phyloP scores from a whole-genome alignment of 2,888 invertebrate genomes.

The Chamaedrilus cognettii region DNA sequence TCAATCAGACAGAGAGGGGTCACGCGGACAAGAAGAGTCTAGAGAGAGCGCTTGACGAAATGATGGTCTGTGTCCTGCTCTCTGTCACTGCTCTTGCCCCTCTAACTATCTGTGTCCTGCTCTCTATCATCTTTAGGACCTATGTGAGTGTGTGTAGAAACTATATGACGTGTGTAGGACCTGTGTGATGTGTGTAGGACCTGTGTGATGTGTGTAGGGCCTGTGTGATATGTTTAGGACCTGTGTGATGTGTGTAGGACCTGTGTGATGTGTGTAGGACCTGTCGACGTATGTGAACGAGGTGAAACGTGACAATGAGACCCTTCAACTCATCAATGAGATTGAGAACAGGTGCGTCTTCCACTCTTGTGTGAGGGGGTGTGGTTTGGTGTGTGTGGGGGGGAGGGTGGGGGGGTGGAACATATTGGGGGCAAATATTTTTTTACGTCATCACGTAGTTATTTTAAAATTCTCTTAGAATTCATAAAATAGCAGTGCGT shows the following conservation, averaged over 20 bases:
- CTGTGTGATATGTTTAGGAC: no score
- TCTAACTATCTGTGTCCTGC: no score
- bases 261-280: constrained; percentile 63
- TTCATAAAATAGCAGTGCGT: constrained; percentile 12
- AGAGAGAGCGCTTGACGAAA: constrained; percentile 86
- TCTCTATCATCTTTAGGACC: no score
- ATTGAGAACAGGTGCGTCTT: constrained; percentile 77
- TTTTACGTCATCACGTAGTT: neutral
- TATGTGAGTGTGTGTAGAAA: no score
- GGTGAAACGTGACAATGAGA: constrained; percentile 94
- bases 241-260: neutral
- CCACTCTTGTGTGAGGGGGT: no score
- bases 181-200: no score
- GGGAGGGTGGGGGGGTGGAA: no score
- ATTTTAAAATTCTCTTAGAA: neutral
- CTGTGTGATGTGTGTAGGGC: no score
- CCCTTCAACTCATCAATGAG: constrained; percentile 84
- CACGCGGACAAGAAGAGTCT: constrained; percentile 84
- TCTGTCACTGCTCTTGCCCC: no score
- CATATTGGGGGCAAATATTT: no score
- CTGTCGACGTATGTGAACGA: constrained; percentile 97
- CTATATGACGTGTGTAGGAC: no score
- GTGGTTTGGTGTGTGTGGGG: no score
- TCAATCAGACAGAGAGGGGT: constrained; percentile 63
- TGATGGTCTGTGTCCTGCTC: constrained; percentile 65